Conservation (phyloP, 2,888 invertebrate species). For the Lepas anatifera region DNA sequence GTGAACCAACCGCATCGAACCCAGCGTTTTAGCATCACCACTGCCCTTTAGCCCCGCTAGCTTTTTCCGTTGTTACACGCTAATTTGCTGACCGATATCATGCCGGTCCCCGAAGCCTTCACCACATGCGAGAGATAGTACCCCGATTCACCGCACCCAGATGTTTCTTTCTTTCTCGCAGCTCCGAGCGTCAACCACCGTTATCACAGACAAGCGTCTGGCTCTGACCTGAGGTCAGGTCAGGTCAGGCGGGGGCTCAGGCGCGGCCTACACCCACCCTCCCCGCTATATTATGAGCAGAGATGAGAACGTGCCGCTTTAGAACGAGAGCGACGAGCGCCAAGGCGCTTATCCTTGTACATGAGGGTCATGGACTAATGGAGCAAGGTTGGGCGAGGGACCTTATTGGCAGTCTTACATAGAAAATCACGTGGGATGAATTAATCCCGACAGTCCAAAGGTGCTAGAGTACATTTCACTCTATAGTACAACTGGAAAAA, state of each 20-base stretch:
- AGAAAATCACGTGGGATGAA: too few species aligned
- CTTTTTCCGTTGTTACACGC: too few species aligned
- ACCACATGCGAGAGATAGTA: constrained; percentile 3
- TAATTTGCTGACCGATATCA: too few species aligned
- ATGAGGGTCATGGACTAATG: background rate
- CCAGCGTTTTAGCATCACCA: background rate
- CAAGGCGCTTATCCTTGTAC: background rate
- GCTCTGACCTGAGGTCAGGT: constrained; percentile 5
- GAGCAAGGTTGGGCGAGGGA: too few species aligned
- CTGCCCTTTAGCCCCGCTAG: background rate
- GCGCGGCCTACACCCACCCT: background rate
- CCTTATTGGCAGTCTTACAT: too few species aligned
- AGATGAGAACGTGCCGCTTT: background rate
- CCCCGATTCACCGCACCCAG: background rate
- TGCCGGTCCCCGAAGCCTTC: background rate
- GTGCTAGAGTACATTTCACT: too few species aligned
- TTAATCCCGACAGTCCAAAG: too few species aligned
- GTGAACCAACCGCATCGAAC: background rate
- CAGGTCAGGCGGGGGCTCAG: background rate
- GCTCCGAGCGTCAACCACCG: constrained; percentile 5
- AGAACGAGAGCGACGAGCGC: background rate
- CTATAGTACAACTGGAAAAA: too few species aligned
- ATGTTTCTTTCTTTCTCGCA: constrained; percentile 5
- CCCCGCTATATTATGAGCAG: constrained; percentile 1
- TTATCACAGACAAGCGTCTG: constrained; percentile 10